A percentile compares a stretch with the other conserved stretches of the same genome.
phyloP scores from a whole-genome alignment of 2,113 vertebrate genomes.

The Saccopteryx leptura region DNA sequence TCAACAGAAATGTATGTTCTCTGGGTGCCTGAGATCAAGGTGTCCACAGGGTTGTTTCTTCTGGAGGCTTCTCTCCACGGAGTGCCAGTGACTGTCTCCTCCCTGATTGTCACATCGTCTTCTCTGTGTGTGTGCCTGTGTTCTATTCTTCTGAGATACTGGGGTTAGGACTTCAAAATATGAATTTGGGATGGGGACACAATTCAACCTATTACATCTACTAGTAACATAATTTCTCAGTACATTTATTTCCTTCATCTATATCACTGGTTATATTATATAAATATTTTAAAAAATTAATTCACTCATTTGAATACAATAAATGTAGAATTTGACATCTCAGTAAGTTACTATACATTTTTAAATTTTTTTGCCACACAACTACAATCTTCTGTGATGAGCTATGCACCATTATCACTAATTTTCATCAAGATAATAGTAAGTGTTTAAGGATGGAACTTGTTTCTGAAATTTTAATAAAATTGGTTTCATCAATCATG shows the following conservation, averaged over 20 bases:
- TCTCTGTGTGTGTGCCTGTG: not conserved
- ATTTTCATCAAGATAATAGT: not conserved
- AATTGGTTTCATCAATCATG: not conserved
- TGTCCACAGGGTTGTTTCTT: too few species aligned
- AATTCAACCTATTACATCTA: not conserved
- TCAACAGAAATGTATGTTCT: too few species aligned
- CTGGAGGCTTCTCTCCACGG: too few species aligned
- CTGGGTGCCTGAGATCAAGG: too few species aligned
- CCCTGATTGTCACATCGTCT: not conserved
- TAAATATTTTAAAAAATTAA: not conserved
- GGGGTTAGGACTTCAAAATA: too few species aligned
- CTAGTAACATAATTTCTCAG: not conserved
- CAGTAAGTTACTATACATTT: not conserved
- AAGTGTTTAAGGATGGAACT: not conserved
- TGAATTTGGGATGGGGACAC: too few species aligned
- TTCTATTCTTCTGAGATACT: not conserved
- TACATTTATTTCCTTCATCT: not conserved
- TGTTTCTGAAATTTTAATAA: not conserved
- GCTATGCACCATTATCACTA: accelerated
- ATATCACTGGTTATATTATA: not conserved
- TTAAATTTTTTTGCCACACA: not conserved
- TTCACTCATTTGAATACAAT: not conserved
- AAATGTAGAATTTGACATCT: not conserved
- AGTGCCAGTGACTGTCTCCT: accelerated
- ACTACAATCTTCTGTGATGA: not conserved